A percentile compares a stretch with the other conserved stretches of the same genome.
Conservation (phyloP, 2,113 vertebrate species). For the Typhlomys cinereus region DNA sequence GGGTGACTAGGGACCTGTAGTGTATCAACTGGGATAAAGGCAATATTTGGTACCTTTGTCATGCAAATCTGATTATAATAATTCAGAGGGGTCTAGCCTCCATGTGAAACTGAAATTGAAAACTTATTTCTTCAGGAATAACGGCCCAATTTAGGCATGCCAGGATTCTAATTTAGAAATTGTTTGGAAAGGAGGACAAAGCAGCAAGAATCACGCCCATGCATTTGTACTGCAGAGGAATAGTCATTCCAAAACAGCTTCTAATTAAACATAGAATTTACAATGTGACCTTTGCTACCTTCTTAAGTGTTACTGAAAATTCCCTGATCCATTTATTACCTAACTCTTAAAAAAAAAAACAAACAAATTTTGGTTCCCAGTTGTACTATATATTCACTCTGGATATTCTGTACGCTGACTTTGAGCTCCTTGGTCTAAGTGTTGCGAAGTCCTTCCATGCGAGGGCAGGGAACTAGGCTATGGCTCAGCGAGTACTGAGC, state of each 20-base stretch:
- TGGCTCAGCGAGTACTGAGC: too few relatives aligned
- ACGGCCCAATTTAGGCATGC: background rate
- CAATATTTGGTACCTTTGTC: background rate
- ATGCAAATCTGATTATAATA: background rate
- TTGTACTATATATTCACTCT: background rate
- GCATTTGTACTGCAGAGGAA: background rate
- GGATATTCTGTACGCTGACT: background rate
- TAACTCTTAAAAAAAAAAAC: constrained; percentile 1
- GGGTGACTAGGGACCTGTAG: background rate
- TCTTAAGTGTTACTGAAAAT: background rate
- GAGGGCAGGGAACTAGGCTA: too few relatives aligned
- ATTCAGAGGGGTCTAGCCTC: background rate
- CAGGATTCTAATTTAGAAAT: background rate
- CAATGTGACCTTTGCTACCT: background rate
- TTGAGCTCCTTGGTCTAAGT: background rate
- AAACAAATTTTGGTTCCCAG: background rate
- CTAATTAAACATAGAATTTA: background rate
- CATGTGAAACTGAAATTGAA: background rate
- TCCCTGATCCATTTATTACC: background rate
- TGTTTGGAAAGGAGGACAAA: background rate
- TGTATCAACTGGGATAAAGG: background rate
- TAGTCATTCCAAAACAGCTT: background rate
- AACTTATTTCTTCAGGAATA: constrained; percentile 3
- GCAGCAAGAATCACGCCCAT: background rate
- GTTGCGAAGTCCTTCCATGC: background rate